Base-by-base conservation (phyloP, 2,888 invertebrate genomes). In the Dermolepida albohirtum region DNA sequence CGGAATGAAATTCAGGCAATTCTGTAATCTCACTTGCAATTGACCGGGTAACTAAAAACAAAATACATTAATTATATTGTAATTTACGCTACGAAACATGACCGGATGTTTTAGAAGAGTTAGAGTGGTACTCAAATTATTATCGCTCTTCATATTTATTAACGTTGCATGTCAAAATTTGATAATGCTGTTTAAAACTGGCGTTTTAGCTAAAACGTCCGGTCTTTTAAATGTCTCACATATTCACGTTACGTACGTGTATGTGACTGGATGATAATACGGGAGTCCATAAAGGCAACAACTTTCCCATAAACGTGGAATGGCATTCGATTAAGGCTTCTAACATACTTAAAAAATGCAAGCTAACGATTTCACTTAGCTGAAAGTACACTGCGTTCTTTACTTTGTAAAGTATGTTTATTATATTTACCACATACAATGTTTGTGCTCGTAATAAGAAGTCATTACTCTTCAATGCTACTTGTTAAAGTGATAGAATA, bases 341-440 rank as follows among this genome's bases (percentile, higher is more conserved):
- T 80, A 99, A 87, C 71, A 98, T 87, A 79, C 94, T 96, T 70
- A 99, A 85, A 83, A 99, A 98, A 81, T 99, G 98, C 1, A 98
- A 87, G 83, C 97, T 98, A 8, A 99, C 97, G 87, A 97, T 98
- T 86, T 99, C 98, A 1, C 98, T 96, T 69, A 98, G 84, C 96
- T 98, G 78, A 74, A 79, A 79, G 22, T 22, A 22, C 22, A 22
- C 22, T 22, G 22, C 4, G 22, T 22, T 22, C 22, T 22, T 22
- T 22, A 22, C 22, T 22, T 22, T 22, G 22, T 22, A 22, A 22
- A 22, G 22, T 22, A 22, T 22, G 22, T 22, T 4, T 22, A 22
- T 22, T 2, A 22, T 22, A 22, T 22, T 22, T 22, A 22, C 22
- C 4, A 22, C 22, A 4, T 22, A 22, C 22, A 22, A 22, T 2